Percentiles rank a stretch among this genome's conserved stretches.
phyloP scores from a whole-genome alignment of 2,888 invertebrate species.

The Bimastos eiseni region DNA sequence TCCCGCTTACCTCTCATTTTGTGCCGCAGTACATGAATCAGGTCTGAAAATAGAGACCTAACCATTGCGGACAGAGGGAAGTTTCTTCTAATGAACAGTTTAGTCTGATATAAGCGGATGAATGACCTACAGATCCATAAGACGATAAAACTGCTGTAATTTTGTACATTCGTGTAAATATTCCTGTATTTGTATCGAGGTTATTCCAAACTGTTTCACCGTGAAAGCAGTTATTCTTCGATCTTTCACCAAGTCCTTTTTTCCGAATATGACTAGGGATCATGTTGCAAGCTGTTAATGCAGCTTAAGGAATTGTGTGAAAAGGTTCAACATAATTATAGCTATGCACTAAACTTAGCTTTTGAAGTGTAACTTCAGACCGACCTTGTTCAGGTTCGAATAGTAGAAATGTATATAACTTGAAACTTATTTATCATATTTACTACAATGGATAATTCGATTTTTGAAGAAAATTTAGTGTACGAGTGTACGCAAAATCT shows the following conservation, averaged over 20 bases:
- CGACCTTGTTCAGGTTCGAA: neutral
- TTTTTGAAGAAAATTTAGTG: neutral
- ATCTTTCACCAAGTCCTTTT: neutral
- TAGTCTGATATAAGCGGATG: neutral
- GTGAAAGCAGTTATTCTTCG: neutral
- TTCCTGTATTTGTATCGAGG: neutral
- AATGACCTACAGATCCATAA: neutral
- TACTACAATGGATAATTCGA: neutral
- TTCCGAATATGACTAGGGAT: neutral
- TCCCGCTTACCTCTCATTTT: neutral
- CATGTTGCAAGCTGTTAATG: neutral
- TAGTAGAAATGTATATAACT: neutral
- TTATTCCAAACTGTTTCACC: conserved; percentile 5
- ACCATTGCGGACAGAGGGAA: neutral
- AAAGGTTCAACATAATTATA: neutral
- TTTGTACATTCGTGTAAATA: neutral
- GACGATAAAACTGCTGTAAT: neutral
- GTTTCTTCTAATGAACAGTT: neutral
- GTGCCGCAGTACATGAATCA: conserved; percentile 6
- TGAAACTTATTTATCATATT: neutral
- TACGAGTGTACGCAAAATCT: no score
- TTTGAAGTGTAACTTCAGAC: neutral
- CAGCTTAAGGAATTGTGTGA: neutral
- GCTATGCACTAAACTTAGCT: neutral
- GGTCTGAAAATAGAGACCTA: neutral